Percentiles rank a stretch among this genome's conserved stretches.
Conservation (phyloP, 2,113 vertebrate genomes). For the Morone saxatilis region DNA sequence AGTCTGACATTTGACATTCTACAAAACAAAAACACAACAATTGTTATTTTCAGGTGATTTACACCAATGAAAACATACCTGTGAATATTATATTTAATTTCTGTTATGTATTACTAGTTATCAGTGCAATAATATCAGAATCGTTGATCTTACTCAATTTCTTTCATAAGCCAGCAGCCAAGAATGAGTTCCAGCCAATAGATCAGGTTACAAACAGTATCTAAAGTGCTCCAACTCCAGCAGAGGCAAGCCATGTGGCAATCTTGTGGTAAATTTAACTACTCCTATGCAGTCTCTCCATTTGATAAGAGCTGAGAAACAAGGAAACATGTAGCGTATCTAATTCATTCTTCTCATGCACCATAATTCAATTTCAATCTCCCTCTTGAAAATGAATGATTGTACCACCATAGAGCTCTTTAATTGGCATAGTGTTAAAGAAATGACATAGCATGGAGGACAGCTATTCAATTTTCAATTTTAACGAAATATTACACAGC, state of each 20-base stretch:
- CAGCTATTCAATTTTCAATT: conserved; percentile 82
- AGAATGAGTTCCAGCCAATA: neutral
- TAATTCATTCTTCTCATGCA: conserved; percentile 79
- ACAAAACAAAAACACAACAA: too few species aligned
- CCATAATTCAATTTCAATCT: conserved; percentile 79
- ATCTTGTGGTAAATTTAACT: conserved; percentile 23
- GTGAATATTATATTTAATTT: too few species aligned
- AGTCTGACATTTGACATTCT: neutral
- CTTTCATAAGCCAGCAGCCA: neutral
- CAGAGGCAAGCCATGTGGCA: conserved; percentile 11
- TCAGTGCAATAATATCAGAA: neutral
- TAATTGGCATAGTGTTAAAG: conserved; percentile 79
- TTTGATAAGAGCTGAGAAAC: conserved; percentile 65
- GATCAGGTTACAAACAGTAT: conserved; percentile 14
- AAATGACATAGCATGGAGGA: conserved; percentile 78
- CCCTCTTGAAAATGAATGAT: conserved; percentile 75
- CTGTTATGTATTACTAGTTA: neutral
- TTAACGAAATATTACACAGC: conserved; percentile 76
- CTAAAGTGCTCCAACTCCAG: neutral
- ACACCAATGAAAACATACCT: too few species aligned
- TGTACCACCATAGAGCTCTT: conserved; percentile 68
- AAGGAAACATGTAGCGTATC: conserved; percentile 67
- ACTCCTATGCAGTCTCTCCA: conserved; percentile 26
- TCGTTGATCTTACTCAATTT: neutral
- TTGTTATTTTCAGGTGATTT: neutral